A percentile compares a stretch with the other conserved stretches of the same genome.
These are phyloP conservation scores for Carlito syrichta DNA, from an alignment of 2,113 vertebrate species.

Conservation along the genomic window DNA sequence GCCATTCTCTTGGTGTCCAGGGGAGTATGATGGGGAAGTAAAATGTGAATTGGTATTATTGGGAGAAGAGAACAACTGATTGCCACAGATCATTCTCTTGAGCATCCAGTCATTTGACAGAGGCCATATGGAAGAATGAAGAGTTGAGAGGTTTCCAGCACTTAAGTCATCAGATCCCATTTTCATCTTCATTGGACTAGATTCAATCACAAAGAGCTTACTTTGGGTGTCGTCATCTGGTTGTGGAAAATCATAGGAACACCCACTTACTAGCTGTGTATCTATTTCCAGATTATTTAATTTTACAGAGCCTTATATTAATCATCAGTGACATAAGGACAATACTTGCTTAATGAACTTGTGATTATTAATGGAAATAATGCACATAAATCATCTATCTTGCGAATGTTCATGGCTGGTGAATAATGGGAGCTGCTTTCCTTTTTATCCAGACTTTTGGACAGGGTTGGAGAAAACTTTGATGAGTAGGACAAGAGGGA, in stretches of 20 bases:
- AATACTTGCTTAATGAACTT: background rate
- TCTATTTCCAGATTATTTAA: background rate
- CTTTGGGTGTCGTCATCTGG: background rate
- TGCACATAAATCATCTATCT: background rate
- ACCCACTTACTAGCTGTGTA: background rate
- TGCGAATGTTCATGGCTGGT: background rate
- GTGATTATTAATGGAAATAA: background rate
- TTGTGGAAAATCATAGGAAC: background rate
- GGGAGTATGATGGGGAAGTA: slow-evolving; percentile 22
- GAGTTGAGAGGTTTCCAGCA: slow-evolving; percentile 34
- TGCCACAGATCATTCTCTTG: slow-evolving; percentile 2
- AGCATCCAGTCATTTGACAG: slow-evolving; percentile 48
- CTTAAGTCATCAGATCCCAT: background rate
- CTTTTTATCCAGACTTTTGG: background rate
- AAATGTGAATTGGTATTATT: background rate
- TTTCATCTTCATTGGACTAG: background rate
- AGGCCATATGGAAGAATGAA: slow-evolving; percentile 27
- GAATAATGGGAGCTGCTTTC: background rate
- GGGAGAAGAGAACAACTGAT: background rate
- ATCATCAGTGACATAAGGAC: background rate
- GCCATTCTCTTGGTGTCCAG: slow-evolving; percentile 31
- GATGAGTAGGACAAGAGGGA: background rate
- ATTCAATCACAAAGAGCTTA: background rate
- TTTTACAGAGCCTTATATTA: background rate
- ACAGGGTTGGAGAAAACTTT: background rate